Base-by-base conservation (phyloP, 2,888 invertebrate species). In the Mythimna ferrago region DNA sequence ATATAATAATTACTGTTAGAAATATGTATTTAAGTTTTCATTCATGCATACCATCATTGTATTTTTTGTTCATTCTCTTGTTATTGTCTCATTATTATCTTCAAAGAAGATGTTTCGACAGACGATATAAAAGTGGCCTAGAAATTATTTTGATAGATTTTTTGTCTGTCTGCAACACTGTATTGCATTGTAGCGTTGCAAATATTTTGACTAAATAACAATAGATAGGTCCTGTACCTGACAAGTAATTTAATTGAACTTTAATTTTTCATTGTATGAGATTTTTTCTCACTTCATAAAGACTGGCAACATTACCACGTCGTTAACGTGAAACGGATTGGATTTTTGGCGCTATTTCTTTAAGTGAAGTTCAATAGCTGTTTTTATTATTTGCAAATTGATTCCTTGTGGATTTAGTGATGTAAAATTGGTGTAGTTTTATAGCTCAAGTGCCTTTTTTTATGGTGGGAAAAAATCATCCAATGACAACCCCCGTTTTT, bases 161-260 rank as follows among this genome's bases (percentile, higher is more conserved):
- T 79, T 79, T 76, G 41, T 35, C 9, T 1, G 72, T 78, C 73
- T 79, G 57, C n/a, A 63, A 6, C 7, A 44, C 38, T 3, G 1
- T 5, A 32, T n/a, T 61, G 44, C 44, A 61, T 51, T 44, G 73
- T 35, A 19, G 44, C 6, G 35, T n/a, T 58, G 58, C 9, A 66
- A 76, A 76, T 76, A 51, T 76, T 66, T 58, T 76, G 67, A 41
- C 66, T 41, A 57, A 62, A 48, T 26, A 11, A 76, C 48, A 51
- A 76, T 38, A 26, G 16, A 3, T 38, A n/a, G 9, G 5, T 26
- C 26, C 26, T 26, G 26, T 48, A 51, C 5, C 16, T 7, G 4
- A 38, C 48, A 32, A 41, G 11, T 14, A 2, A 11, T 66, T 14
- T 41, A 7, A 66, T 56, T 48, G 19, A 41, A 57, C 4, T 7